Conservation (phyloP, 2,797 vertebrate genomes). For the Fistularia tabacaria region DNA sequence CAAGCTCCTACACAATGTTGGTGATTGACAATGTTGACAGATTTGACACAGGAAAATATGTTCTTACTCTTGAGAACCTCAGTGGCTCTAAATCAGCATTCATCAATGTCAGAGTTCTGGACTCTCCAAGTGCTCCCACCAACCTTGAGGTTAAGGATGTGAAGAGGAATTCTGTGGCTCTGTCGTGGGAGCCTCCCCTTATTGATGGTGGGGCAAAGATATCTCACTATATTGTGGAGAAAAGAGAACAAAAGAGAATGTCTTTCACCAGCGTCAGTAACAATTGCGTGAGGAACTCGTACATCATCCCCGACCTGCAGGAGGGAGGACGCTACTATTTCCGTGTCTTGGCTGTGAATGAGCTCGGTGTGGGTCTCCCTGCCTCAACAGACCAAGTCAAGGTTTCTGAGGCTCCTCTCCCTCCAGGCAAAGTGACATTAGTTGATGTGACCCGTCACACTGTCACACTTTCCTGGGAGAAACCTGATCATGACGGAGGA, state of each 20-base stretch:
- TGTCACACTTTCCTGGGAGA: constrained; percentile 93
- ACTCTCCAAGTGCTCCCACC: constrained; percentile 91
- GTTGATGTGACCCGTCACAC: constrained; percentile 89
- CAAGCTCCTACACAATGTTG: constrained; percentile 93
- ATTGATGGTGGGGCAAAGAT: constrained; percentile 98
- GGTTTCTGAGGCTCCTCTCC: constrained; percentile 88
- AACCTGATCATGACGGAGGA: constrained; percentile 95
- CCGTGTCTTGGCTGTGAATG: constrained; percentile 93
- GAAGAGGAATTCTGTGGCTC: constrained; percentile 86
- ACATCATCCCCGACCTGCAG: constrained; percentile 86
- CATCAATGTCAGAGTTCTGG: constrained; percentile 94
- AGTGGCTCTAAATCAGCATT: constrained; percentile 95
- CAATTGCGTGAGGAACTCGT: constrained; percentile 91
- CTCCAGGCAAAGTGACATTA: constrained; percentile 88
- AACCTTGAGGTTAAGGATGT: constrained; percentile 90
- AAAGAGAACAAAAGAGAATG: constrained; percentile 94
- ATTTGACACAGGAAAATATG: constrained; percentile 97
- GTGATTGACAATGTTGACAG: constrained; percentile 96
- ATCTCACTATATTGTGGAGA: constrained; percentile 95
- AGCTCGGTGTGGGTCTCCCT: constrained; percentile 91
- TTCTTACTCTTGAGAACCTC: constrained; percentile 90
- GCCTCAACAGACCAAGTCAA: constrained; percentile 86
- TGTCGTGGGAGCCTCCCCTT: constrained; percentile 94
- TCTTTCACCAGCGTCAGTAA: constrained; percentile 89
- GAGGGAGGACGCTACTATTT: constrained; percentile 92